Base-by-base conservation (phyloP, 2,113 vertebrate species). In the Paradisaea rubra region DNA sequence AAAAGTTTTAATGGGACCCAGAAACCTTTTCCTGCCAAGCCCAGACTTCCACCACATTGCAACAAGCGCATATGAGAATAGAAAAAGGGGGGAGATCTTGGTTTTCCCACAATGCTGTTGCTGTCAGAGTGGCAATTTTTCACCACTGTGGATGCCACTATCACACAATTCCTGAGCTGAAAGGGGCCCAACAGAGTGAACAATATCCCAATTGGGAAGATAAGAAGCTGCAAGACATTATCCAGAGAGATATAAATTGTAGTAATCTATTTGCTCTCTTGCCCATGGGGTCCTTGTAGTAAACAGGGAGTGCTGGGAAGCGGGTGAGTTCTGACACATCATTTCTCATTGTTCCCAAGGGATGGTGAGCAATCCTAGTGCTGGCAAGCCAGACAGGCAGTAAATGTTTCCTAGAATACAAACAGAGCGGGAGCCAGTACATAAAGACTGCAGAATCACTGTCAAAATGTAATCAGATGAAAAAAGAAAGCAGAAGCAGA, bases 381-480 rank as follows among this genome's bases (percentile, higher is more conserved):
- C 95, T 94, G 88, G 79, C 81, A 93, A 92, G 80, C 22, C 85
- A 94, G 78, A 74, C 60, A 86, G 76, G 69, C 94, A 93, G 94
- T 69, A 91, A 91, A 92, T 93, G 88, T 93, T 96, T 96, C 94
- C 95, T 94, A 76, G 94, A 96, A 88, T 93, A 92, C 91, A 77
- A 83, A 89, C 86, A 86, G 63, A 83, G 80, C 2, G 17, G 80
- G 80, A 93, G 70, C 53, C 44, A 69, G 72, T 54, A 52, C 65
- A 50, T 79, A 80, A 81, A 94, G 64, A 56, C 88, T 89, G 78
- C 60, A 84, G 95, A 92, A 87, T 95, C 70, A 23, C 82, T 71
- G 76, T 93, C 86, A 86, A 71, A 94, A 73, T 64, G 60, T 60
- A 87, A 91, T 82, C 89, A 89, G 56, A 24, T 81, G 63, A 15